Conservation (phyloP, 2,888 invertebrate genomes). For the Aelia acuminata region DNA sequence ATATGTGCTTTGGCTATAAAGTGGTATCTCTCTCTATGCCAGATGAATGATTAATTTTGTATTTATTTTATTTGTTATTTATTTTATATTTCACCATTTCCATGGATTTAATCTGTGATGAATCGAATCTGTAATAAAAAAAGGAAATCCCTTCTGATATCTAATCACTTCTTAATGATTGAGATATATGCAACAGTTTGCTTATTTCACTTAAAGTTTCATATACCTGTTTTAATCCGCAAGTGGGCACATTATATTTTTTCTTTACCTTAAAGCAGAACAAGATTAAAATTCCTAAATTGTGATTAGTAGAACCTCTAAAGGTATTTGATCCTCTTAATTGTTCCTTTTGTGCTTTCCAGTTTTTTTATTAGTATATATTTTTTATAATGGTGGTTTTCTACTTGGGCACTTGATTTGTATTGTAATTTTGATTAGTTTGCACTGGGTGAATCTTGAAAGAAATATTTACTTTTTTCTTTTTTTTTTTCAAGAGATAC, state of each 20-base stretch:
- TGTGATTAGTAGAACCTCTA: neutral
- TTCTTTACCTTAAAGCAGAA: neutral
- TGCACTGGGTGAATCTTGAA: constrained; percentile 42
- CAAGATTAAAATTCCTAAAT: neutral
- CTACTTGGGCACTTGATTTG: constrained; percentile 53
- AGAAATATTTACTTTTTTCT: neutral
- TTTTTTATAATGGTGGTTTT: constrained; percentile 35
- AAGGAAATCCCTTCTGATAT: too few relatives aligned
- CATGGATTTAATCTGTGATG: too few relatives aligned
- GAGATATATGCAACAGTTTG: neutral
- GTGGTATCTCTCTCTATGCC: neutral
- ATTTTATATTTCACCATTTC: too few relatives aligned
- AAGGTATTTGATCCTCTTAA: neutral
- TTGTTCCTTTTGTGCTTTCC: neutral
- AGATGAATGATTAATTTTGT: neutral
- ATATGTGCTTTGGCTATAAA: neutral
- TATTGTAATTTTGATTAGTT: constrained; percentile 36
- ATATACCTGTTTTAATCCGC: too few relatives aligned
- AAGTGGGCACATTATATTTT: too few relatives aligned
- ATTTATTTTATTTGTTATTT: neutral
- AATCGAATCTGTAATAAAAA: too few relatives aligned
- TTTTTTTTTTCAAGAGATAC: constrained; percentile 22
- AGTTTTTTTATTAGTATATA: neutral
- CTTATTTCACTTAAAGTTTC: neutral
- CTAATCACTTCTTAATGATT: too few relatives aligned